Percentiles rank a stretch among this genome's conserved stretches.
These are phyloP conservation scores for Melospiza melodia DNA, from an alignment of 2,113 vertebrate species.

Conservation along the genomic window DNA sequence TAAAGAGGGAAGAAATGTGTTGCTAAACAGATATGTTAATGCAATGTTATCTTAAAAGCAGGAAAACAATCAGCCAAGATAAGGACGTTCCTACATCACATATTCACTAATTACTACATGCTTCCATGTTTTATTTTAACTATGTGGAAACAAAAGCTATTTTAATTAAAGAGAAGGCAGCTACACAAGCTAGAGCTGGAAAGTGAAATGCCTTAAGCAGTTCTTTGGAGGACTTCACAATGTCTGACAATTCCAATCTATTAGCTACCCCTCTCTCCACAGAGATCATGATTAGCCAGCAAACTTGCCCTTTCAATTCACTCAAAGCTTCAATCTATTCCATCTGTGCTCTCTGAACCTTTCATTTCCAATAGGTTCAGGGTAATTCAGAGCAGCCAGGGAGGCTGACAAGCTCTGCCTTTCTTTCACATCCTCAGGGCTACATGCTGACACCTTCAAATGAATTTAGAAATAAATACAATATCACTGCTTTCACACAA, in stretches of 20 bases:
- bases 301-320: slow-evolving; percentile 55
- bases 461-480: slow-evolving; percentile 59
- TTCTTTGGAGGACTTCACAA: not conserved
- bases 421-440: not conserved
- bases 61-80: not conserved
- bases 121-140: not conserved
- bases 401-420: not conserved
- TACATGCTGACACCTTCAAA: slow-evolving; percentile 34
- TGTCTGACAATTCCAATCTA: not conserved
- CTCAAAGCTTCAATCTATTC: slow-evolving; percentile 43
- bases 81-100: not conserved
- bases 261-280: not conserved
- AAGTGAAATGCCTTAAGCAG: not conserved
- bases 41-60: not conserved
- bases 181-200: not conserved
- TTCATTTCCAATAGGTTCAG: slow-evolving; percentile 57
- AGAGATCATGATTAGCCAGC: slow-evolving; percentile 11
- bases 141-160: not conserved
- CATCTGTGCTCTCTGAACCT: slow-evolving; percentile 64
- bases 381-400: slow-evolving; percentile 41
- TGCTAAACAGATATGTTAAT: not conserved
- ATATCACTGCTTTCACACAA: slow-evolving; percentile 8
- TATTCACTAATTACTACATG: not conserved
- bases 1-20: not conserved
- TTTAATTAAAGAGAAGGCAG: not conserved